Conservation (phyloP, 2,888 invertebrate species). For the Epirrita christyi region DNA sequence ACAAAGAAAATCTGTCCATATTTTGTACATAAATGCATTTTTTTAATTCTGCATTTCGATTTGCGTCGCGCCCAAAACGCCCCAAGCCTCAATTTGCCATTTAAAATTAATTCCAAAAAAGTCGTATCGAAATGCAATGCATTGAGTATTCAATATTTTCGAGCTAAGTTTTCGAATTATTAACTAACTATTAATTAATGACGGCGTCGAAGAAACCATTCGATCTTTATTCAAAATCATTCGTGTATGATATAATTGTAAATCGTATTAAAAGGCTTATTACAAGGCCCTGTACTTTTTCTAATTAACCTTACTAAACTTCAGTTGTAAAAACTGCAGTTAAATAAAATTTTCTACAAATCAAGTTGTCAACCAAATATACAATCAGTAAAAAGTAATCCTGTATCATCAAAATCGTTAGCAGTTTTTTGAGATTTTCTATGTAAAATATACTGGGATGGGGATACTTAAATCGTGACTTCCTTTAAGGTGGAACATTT, state of each 20-base stretch:
- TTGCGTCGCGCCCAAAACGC: slow-evolving; percentile 10
- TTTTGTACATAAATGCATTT: slow-evolving; percentile 9
- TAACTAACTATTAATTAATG: slow-evolving; percentile 9
- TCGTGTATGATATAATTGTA: slow-evolving; percentile 34
- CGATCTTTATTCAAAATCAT: slow-evolving; percentile 33
- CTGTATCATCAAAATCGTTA: too few species aligned
- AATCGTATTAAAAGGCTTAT: slow-evolving; percentile 41
- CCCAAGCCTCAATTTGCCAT: slow-evolving; percentile 37
- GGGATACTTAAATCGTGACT: too few species aligned
- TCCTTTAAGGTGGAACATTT: too few species aligned
- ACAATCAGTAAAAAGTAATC: too few species aligned
- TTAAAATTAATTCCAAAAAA: slow-evolving; percentile 22
- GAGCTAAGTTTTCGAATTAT: slow-evolving; percentile 35
- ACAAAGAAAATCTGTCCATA: slow-evolving; percentile 5
- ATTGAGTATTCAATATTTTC: slow-evolving; percentile 49
- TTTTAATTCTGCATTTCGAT: not conserved
- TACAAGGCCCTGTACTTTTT: slow-evolving; percentile 11
- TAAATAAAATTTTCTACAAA: too few species aligned
- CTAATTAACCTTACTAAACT: slow-evolving; percentile 4
- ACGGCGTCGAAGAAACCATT: slow-evolving; percentile 51
- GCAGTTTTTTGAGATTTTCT: too few species aligned
- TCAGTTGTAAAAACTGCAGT: slow-evolving; percentile 6
- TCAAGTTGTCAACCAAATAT: too few species aligned
- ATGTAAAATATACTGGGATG: too few species aligned
- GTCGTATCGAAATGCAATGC: slow-evolving; percentile 44